Percentiles rank a stretch among this genome's conserved stretches.
phyloP scores from a whole-genome alignment of 1,140 invertebrate genomes.

The Sipha flava region DNA sequence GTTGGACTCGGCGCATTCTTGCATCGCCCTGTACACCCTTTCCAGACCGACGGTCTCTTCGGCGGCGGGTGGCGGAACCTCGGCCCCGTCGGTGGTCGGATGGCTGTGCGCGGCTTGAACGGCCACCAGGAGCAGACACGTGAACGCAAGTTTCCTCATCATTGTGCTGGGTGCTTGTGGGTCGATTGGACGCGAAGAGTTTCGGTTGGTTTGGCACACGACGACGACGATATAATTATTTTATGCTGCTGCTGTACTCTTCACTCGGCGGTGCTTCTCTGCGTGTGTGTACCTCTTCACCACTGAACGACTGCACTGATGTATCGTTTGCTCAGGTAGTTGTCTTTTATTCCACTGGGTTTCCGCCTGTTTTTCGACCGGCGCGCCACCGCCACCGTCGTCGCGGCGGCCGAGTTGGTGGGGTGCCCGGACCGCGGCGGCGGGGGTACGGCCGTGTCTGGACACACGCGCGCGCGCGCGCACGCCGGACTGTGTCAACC shows the following conservation, averaged over 20 bases:
- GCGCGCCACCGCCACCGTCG: background rate
- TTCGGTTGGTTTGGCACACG: background rate
- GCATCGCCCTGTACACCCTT: slow-evolving; percentile 55
- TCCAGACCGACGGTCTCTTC: slow-evolving; percentile 42
- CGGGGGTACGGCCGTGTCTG: background rate
- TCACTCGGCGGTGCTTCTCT: background rate
- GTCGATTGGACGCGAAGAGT: no score
- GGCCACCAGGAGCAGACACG: background rate
- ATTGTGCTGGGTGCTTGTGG: background rate
- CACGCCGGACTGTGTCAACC: slow-evolving; percentile 23
- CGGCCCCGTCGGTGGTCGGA: background rate
- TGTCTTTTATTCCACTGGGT: slow-evolving; percentile 24
- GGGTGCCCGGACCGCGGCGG: background rate
- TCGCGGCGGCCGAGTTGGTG: no score
- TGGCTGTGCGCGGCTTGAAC: background rate
- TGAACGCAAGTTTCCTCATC: background rate
- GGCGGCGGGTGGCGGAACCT: background rate
- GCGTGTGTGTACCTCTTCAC: background rate
- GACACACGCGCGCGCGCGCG: background rate
- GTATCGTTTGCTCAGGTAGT: background rate
- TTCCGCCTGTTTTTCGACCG: background rate
- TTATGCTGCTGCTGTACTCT: no score
- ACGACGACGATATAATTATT: background rate
- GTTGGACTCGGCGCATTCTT: slow-evolving; percentile 58
- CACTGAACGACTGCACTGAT: slow-evolving; percentile 21